Evolutionary conservation across 2,797 vertebrate species (phyloP).

Genomic region (Anguilla pacifica): DNA sequence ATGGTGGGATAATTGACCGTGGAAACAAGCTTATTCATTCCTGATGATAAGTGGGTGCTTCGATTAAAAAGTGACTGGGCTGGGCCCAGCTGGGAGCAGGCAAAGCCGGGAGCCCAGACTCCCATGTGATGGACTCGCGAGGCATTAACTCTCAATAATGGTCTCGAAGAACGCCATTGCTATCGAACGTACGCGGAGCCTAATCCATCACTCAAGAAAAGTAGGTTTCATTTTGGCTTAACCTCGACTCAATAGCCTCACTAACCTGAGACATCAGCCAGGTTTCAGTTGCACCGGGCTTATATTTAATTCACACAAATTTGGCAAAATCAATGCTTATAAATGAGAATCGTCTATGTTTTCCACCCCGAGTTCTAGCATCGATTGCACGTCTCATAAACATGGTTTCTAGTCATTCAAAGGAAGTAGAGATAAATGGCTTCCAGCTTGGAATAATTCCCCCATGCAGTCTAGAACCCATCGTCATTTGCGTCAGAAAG

Average conservation of each 20-base stretch:
- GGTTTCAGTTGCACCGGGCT: slow-evolving; percentile 27
- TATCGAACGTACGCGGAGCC: slow-evolving; percentile 33
- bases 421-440: slow-evolving; percentile 19
- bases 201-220: slow-evolving; percentile 3
- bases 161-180: slow-evolving; percentile 32
- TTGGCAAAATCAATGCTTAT: slow-evolving; percentile 44
- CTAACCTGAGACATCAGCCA: slow-evolving; percentile 24
- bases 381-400: slow-evolving; percentile 30
- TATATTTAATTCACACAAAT: slow-evolving; percentile 37
- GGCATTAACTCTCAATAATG: slow-evolving; percentile 36
- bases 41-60: slow-evolving; percentile 30
- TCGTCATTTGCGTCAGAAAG: neutral
- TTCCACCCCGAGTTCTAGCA: neutral
- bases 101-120: slow-evolving; percentile 27
- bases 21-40: slow-evolving; percentile 26
- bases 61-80: slow-evolving; percentile 30
- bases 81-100: slow-evolving; percentile 10
- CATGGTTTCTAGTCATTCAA: slow-evolving; percentile 23
- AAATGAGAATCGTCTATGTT: slow-evolving; percentile 18
- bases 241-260: slow-evolving; percentile 7
- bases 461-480: neutral
- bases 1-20: slow-evolving; percentile 18
- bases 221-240: slow-evolving; percentile 22
- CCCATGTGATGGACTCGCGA: slow-evolving; percentile 18
- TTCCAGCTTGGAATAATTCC: neutral